These are phyloP conservation scores for Ips typographus DNA, from an alignment of 1,140 invertebrate species.

Conservation along the genomic window DNA sequence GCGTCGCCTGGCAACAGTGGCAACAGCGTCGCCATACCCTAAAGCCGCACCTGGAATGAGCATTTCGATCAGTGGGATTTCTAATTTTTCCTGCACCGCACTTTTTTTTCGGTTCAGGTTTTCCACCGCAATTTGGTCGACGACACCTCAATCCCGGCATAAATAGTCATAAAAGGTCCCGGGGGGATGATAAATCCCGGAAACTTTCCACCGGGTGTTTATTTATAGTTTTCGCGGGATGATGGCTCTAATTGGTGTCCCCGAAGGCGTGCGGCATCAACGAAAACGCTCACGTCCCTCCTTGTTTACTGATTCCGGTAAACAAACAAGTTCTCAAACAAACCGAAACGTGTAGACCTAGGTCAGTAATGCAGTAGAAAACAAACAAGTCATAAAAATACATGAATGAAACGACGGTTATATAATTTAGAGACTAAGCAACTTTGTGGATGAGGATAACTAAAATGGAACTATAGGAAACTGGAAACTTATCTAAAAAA, in stretches of 20 bases:
- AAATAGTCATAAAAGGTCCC: not conserved
- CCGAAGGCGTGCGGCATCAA: slow-evolving; percentile 6
- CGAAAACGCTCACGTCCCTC: slow-evolving; percentile 12
- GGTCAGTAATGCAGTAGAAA: slow-evolving; percentile 21
- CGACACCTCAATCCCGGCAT: not conserved
- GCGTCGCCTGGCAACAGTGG: slow-evolving; percentile 51
- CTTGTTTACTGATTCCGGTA: slow-evolving; percentile 19
- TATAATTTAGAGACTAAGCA: slow-evolving; percentile 6
- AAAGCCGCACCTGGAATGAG: slow-evolving; percentile 34
- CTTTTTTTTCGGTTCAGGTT: too few species aligned
- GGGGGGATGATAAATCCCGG: not conserved
- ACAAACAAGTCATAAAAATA: slow-evolving; percentile 27
- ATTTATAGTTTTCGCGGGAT: not conserved
- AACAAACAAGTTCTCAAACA: slow-evolving; percentile 16
- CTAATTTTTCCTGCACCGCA: not conserved
- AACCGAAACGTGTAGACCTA: slow-evolving; percentile 13
- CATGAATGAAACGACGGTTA: slow-evolving; percentile 17
- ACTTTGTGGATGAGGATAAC: too few species aligned
- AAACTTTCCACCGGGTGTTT: not conserved
- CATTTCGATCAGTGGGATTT: slow-evolving; percentile 2
- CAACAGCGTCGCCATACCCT: slow-evolving; percentile 46
- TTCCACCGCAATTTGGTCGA: too few species aligned
- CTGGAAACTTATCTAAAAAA: too few species aligned
- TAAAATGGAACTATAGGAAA: too few species aligned
- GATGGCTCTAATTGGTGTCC: not conserved